Conservation (phyloP, 2,113 vertebrate species). For the Gambusia holbrooki region DNA sequence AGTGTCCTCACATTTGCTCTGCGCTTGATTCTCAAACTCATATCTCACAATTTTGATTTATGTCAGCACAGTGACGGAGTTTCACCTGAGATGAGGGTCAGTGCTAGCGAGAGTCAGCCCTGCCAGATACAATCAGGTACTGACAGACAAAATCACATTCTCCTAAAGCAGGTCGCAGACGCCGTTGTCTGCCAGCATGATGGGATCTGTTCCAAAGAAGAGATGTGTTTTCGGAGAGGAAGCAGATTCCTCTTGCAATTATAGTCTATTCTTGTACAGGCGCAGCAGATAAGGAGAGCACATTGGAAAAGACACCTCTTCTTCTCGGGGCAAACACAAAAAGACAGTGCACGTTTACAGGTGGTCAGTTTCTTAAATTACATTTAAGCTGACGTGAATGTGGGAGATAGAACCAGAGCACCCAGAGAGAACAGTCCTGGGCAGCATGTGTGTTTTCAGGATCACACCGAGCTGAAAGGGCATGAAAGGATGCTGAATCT, state of each 20-base stretch:
- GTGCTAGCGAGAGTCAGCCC: background rate
- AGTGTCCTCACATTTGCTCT: conserved; percentile 19
- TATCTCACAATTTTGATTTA: conserved; percentile 17
- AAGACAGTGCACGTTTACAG: too few species aligned
- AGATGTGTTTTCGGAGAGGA: conserved; percentile 8
- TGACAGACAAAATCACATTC: conserved; percentile 32
- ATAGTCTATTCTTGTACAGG: background rate
- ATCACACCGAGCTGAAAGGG: conserved; percentile 27
- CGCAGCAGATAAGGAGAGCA: background rate
- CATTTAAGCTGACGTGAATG: background rate
- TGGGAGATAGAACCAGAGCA: background rate
- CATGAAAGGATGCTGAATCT: conserved; percentile 47
- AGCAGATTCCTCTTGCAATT: conserved; percentile 12
- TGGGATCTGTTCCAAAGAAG: conserved; percentile 25
- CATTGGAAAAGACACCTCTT: background rate
- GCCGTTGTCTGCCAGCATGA: conserved; percentile 22
- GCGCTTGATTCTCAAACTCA: background rate
- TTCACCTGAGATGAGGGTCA: conserved; percentile 1
- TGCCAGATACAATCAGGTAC: conserved; percentile 42
- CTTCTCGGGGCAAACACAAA: background rate
- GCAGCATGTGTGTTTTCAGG: background rate
- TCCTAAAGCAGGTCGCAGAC: conserved; percentile 17
- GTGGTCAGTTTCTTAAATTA: background rate
- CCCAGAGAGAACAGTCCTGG: background rate
- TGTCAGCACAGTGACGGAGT: background rate